Evolutionary conservation across 1,140 invertebrate species (phyloP).

Genomic region (Battus philenor): DNA sequence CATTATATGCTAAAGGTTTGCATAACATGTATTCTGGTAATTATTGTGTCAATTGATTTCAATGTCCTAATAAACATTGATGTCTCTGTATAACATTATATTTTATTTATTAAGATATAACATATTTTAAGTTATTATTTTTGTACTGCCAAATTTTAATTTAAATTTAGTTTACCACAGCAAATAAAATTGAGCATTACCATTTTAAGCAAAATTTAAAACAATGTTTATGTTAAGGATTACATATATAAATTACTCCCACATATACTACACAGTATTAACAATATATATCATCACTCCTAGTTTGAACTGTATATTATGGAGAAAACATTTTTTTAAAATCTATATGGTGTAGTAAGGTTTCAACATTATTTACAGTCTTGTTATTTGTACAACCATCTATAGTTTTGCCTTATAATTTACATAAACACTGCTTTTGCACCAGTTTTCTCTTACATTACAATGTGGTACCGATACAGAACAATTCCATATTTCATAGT

Average conservation of each 20-base stretch:
- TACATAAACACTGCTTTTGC: slow-evolving; percentile 51
- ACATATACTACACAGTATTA: slow-evolving; percentile 1
- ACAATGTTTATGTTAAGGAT: slow-evolving; percentile 24
- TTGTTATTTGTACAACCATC: slow-evolving; percentile 67
- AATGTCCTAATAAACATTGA: too few species aligned
- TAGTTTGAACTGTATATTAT: slow-evolving; percentile 20
- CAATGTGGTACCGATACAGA: slow-evolving; percentile 60
- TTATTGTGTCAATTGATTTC: too few species aligned
- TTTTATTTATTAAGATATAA: too few species aligned
- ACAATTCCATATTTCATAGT: slow-evolving; percentile 61
- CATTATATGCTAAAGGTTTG: too few species aligned
- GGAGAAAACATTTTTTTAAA: slow-evolving; percentile 10
- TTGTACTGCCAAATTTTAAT: too few species aligned
- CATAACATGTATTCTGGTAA: too few species aligned
- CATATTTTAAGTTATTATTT: too few species aligned
- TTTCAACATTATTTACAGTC: slow-evolving; percentile 55
- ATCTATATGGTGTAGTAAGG: slow-evolving; percentile 19
- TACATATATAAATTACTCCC: slow-evolving; percentile 7
- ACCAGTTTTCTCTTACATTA: slow-evolving; percentile 53
- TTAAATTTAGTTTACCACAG: too few species aligned
- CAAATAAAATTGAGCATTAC: too few species aligned
- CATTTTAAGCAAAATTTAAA: too few species aligned
- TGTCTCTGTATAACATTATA: too few species aligned
- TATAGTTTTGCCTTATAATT: slow-evolving; percentile 38
- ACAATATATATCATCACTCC: too few species aligned